phyloP scores from a whole-genome alignment of 2,888 invertebrate species.

The Epicampocera succincta region DNA sequence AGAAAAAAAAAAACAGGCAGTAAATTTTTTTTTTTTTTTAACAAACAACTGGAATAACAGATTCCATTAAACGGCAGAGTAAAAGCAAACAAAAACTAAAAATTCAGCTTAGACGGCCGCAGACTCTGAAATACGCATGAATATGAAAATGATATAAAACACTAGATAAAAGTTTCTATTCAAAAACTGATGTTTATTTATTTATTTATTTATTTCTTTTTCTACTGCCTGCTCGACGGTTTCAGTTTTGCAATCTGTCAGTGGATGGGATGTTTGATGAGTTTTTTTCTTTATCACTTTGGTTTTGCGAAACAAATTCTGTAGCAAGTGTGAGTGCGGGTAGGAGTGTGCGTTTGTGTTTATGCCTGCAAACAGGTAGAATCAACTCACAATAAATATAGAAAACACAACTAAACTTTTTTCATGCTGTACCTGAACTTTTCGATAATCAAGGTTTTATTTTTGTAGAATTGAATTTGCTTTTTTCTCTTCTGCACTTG shows the following conservation, averaged over 20 bases:
- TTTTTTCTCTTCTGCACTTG: constrained; percentile 6
- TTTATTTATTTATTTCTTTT: neutral
- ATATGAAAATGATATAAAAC: neutral
- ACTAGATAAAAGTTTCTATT: neutral
- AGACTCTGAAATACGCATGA: neutral
- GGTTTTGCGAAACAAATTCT: constrained; percentile 27
- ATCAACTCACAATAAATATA: neutral
- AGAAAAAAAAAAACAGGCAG: neutral
- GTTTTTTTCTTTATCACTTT: neutral
- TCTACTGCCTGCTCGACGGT: too few relatives aligned
- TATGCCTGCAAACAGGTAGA: constrained; percentile 38
- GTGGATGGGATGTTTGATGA: constrained; percentile 6
- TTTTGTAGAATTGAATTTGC: neutral
- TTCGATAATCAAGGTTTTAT: constrained; percentile 55
- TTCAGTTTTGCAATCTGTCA: neutral
- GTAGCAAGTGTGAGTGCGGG: neutral
- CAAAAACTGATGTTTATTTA: constrained; percentile 1
- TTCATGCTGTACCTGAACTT: constrained; percentile 45
- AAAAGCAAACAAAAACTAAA: neutral
- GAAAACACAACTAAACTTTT: constrained; percentile 1
- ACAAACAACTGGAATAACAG: constrained; percentile 23
- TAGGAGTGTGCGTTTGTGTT: neutral
- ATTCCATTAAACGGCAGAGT: constrained; percentile 2
- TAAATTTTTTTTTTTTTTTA: neutral
- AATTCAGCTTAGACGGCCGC: too few relatives aligned